phyloP scores from a whole-genome alignment of 2,113 vertebrate species.

The Mesitornis unicolor region DNA sequence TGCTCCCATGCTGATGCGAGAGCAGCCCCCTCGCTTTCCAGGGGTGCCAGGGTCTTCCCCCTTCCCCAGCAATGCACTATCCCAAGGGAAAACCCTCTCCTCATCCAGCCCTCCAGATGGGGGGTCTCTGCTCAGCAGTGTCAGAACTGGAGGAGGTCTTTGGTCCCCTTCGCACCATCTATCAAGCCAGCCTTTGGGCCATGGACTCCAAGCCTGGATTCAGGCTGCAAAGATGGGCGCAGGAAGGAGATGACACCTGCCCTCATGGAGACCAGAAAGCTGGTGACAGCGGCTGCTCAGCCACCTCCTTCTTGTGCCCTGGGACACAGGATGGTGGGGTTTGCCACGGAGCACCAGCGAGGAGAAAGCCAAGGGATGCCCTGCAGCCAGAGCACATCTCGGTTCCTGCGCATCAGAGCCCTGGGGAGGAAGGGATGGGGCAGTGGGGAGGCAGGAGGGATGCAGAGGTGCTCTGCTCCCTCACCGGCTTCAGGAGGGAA shows the following conservation, averaged over 20 bases:
- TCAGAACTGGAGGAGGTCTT: neutral
- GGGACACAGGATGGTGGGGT: rapidly evolving
- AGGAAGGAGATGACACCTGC: rapidly evolving
- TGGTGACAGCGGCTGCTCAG: neutral
- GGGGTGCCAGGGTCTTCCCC: neutral
- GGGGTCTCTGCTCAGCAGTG: neutral
- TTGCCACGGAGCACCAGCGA: neutral
- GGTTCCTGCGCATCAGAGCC: neutral
- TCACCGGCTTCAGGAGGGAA: neutral
- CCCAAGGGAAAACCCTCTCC: neutral
- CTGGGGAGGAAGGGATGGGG: neutral
- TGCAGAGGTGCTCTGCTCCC: neutral
- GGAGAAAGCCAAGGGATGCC: neutral
- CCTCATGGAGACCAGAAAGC: neutral
- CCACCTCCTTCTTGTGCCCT: rapidly evolving
- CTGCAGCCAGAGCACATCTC: neutral
- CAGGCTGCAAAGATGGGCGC: neutral
- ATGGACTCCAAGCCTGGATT: neutral
- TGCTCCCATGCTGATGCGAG: rapidly evolving
- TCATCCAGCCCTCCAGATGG: neutral
- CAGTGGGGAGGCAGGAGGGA: neutral
- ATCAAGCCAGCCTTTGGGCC: neutral
- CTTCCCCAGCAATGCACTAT: neutral
- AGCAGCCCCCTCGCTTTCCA: neutral
- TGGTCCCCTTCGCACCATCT: rapidly evolving